Conservation (phyloP, 2,888 invertebrate species). For the Terebella lapidaria region DNA sequence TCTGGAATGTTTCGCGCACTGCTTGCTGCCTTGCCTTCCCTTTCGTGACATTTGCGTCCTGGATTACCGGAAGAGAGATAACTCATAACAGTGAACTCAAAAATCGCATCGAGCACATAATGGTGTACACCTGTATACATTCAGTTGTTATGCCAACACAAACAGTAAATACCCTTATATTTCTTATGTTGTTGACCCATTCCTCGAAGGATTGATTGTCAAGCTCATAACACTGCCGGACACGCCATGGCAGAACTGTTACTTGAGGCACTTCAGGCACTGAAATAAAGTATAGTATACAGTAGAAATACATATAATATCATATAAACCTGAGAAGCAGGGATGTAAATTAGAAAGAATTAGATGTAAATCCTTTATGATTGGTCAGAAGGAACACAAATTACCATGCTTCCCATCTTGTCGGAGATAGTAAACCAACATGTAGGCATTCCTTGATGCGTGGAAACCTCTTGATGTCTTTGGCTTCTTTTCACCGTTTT, state of each 20-base stretch:
- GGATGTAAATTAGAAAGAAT: too few relatives aligned
- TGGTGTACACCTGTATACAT: too few relatives aligned
- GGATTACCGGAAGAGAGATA: too few relatives aligned
- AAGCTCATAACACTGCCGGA: not conserved
- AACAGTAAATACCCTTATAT: not conserved
- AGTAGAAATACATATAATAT: too few relatives aligned
- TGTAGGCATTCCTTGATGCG: slow-evolving; percentile 62
- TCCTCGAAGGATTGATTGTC: not conserved
- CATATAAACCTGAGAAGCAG: too few relatives aligned
- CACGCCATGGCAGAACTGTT: not conserved
- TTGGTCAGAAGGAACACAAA: too few relatives aligned
- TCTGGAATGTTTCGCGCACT: not conserved
- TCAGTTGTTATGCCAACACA: not conserved
- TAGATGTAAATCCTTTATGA: too few relatives aligned
- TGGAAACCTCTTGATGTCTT: slow-evolving; percentile 51
- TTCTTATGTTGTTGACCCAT: not conserved
- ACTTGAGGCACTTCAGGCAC: not conserved
- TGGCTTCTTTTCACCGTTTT: slow-evolving; percentile 21
- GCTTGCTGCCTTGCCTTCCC: not conserved
- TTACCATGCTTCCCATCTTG: not conserved
- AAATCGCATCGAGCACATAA: not conserved
- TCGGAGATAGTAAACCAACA: slow-evolving; percentile 58
- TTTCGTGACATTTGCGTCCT: slow-evolving; percentile 1
- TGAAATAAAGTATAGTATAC: not conserved
- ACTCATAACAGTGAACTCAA: not conserved